phyloP scores from a whole-genome alignment of 2,888 invertebrate genomes.

The Electrophaes corylata region DNA sequence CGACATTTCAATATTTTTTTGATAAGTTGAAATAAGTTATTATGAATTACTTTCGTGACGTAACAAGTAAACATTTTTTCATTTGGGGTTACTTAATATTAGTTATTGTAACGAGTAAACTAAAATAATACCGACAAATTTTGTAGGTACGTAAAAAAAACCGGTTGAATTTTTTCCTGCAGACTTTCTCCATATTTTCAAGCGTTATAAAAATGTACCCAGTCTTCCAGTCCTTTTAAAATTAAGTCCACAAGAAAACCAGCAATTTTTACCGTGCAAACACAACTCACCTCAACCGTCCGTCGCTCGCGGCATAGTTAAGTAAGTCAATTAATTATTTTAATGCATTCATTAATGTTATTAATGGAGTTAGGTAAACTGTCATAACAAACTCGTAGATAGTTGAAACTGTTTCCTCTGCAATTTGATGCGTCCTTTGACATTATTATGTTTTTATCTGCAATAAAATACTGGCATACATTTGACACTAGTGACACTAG shows the following conservation, averaged over 20 bases:
- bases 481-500: no score
- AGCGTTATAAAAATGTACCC: not conserved
- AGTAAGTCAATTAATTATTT: conserved; percentile 71
- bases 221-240: conserved; percentile 5
- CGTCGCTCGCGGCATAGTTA: conserved; percentile 59
- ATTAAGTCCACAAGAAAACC: conserved; percentile 7
- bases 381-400: conserved; percentile 51
- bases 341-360: conserved; percentile 76
- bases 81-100: no score
- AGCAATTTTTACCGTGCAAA: conserved; percentile 28
- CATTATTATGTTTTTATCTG: not conserved
- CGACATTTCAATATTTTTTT: no score
- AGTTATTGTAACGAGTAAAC: no score
- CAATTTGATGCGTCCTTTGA: not conserved
- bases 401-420: conserved; percentile 35
- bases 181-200: not conserved
- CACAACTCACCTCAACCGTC: conserved; percentile 44
- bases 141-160: not conserved
- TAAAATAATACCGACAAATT: no score
- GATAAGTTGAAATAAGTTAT: no score
- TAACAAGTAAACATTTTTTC: no score
- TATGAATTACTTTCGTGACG: no score
- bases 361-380: conserved; percentile 70
- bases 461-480: not conserved
- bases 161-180: not conserved